Evolutionary conservation across 2,888 invertebrate genomes (phyloP).

Genomic region (Lithophane leautieri): DNA sequence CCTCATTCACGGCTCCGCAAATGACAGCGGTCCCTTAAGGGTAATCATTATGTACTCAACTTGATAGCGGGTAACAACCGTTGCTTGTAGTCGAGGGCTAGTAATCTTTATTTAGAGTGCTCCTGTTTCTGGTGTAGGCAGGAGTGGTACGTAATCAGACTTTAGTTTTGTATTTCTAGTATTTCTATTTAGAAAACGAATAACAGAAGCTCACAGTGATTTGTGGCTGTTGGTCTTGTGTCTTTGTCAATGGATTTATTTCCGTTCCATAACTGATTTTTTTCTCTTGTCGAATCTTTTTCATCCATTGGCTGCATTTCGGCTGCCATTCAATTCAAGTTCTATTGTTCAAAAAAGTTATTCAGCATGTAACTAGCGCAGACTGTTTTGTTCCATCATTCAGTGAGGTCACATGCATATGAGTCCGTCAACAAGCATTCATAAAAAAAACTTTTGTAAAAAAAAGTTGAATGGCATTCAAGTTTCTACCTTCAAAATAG

Average conservation of each 20-base stretch:
- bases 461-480: slow-evolving; percentile 39
- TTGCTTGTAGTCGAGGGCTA: slow-evolving; percentile 20
- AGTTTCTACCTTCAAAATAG: slow-evolving; percentile 22
- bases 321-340: slow-evolving; percentile 24
- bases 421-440: slow-evolving; percentile 37
- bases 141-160: slow-evolving; percentile 2
- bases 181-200: background rate
- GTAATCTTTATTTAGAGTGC: slow-evolving; percentile 37
- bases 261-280: background rate
- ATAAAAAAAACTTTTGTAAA: slow-evolving; percentile 3
- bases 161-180: slow-evolving; percentile 17
- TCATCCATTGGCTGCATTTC: slow-evolving; percentile 15
- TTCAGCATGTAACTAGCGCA: slow-evolving; percentile 31
- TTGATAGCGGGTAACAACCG: slow-evolving; percentile 60
- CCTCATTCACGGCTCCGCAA: slow-evolving; percentile 59
- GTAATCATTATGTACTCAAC: slow-evolving; percentile 57
- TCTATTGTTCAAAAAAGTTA: slow-evolving; percentile 41
- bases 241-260: slow-evolving; percentile 7
- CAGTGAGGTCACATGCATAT: slow-evolving; percentile 24
- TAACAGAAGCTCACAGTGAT: background rate
- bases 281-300: slow-evolving; percentile 6
- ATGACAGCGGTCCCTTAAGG: slow-evolving; percentile 56
- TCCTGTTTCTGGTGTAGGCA: slow-evolving; percentile 3
- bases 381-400: slow-evolving; percentile 35
- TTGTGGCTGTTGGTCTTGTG: background rate